A percentile compares a stretch with the other conserved stretches of the same genome.
Evolutionary conservation across 2,113 vertebrate genomes (phyloP).

Genomic region (Protobothrops mucrosquamatus): DNA sequence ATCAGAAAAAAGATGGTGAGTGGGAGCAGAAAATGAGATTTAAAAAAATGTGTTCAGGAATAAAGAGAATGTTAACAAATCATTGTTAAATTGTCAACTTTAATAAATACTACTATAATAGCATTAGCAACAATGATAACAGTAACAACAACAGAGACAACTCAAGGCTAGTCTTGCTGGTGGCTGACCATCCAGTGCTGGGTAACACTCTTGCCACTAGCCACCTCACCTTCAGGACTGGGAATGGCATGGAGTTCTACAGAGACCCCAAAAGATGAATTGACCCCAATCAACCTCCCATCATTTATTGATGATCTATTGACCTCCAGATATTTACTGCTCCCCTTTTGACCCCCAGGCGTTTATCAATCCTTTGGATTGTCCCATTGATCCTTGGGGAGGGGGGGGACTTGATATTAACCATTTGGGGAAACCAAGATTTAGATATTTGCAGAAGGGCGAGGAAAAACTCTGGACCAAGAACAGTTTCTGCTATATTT

Average conservation of each 20-base stretch:
- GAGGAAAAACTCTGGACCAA: background rate
- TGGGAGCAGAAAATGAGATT: background rate
- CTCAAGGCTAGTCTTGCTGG: background rate
- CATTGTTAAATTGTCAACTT: background rate
- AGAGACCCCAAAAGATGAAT: background rate
- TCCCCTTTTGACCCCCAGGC: background rate
- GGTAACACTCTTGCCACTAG: background rate
- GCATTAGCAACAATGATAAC: background rate
- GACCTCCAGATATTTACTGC: background rate
- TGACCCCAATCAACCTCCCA: background rate
- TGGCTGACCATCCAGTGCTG: background rate
- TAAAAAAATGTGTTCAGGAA: background rate
- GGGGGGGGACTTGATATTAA: background rate
- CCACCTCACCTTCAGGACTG: background rate
- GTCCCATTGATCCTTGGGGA: background rate
- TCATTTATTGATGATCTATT: background rate
- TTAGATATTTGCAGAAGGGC: background rate
- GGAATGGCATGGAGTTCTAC: background rate
- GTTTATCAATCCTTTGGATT: background rate
- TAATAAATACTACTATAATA: background rate
- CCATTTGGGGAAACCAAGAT: background rate
- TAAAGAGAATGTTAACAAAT: background rate
- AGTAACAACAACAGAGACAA: background rate
- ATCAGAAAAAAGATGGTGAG: constrained; percentile 72
- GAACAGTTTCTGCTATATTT: background rate